Evolutionary conservation across 2,888 invertebrate species (phyloP), one percentile per base, ranked within the genome.

Genomic region (Chirona hameri): DNA sequence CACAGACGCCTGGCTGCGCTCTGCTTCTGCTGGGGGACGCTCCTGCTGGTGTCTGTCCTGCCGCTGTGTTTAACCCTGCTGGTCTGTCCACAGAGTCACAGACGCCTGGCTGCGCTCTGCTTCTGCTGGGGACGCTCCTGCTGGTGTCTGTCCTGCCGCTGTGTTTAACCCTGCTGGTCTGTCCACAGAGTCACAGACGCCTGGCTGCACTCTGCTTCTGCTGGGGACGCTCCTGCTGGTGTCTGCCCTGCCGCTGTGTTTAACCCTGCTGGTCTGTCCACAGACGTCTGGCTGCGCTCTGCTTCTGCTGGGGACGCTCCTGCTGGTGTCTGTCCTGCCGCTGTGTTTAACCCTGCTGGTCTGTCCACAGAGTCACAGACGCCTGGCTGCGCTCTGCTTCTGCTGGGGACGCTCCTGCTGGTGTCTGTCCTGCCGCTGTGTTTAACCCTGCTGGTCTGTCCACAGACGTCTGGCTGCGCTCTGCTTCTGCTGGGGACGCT

Each of bases 401-500:
- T 92, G 82, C 90, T 92, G 83, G 95, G 94, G 29, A 92, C 93
- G 86, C 89, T 93, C 83, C 89, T 95, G 39, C 90, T 94, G 81
- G 91, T 92, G 83, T n/a, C n/a, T n/a, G n/a, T n/a, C n/a, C n/a
- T 27, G 10, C 27, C 12, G 52, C 7, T 52, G 52, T 18, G 52
- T 18, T 52, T 4, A 52, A 1, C 52, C 18, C 15, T 18, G 18
- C 15, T 52, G 15, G 52, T 52, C 52, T 18, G 18, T 9, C 27
- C 27, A 4, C 65, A 65, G 65, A 14, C 91, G 85, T 93, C 93
- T 86, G 94, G 95, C 81, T 91, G 93, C 85, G 87, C 91, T 9
- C 90, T 94, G 86, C 91, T 94, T 84, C 91, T 92, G 82, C 90
- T 92, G 83, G 95, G 94, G 29, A 92, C 93, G 86, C 89, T 93